These are phyloP conservation scores for Anhinga anhinga DNA, from an alignment of 2,113 vertebrate genomes.

Conservation along the genomic window DNA sequence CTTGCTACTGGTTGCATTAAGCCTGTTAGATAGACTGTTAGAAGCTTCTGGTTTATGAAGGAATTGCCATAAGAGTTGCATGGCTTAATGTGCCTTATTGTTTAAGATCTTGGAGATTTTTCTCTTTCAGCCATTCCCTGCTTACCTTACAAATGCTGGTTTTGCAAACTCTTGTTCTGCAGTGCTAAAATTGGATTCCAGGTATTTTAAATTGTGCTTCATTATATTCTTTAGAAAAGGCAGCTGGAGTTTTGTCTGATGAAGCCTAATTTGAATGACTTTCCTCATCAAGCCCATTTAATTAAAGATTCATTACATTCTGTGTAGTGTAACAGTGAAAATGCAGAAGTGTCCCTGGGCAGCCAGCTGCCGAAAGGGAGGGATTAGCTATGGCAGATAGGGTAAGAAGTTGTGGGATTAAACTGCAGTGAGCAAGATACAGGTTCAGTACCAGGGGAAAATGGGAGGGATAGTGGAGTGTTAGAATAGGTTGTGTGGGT, in stretches of 20 bases:
- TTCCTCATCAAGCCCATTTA: conserved; percentile 42
- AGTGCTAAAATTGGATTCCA: background rate
- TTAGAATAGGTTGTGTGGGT: background rate
- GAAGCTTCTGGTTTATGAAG: background rate
- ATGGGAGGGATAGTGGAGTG: background rate
- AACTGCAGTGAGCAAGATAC: background rate
- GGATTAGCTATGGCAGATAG: background rate
- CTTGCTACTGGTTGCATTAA: background rate
- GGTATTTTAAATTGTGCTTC: conserved; percentile 26
- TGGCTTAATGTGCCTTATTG: background rate
- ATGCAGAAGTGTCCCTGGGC: background rate
- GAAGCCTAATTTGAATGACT: conserved; percentile 38
- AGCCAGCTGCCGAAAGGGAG: background rate
- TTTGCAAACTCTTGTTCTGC: background rate
- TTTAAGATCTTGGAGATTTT: background rate
- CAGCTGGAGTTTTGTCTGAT: conserved; percentile 41
- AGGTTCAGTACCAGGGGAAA: background rate
- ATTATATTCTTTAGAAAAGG: background rate
- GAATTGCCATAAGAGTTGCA: background rate
- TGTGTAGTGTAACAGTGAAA: background rate
- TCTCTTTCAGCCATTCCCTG: background rate
- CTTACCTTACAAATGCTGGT: background rate
- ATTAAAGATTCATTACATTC: conserved; percentile 48
- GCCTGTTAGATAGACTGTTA: background rate
- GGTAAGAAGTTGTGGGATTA: background rate